phyloP scores from a whole-genome alignment of 2,797 vertebrate genomes.

The Hydrolagus colliei region DNA sequence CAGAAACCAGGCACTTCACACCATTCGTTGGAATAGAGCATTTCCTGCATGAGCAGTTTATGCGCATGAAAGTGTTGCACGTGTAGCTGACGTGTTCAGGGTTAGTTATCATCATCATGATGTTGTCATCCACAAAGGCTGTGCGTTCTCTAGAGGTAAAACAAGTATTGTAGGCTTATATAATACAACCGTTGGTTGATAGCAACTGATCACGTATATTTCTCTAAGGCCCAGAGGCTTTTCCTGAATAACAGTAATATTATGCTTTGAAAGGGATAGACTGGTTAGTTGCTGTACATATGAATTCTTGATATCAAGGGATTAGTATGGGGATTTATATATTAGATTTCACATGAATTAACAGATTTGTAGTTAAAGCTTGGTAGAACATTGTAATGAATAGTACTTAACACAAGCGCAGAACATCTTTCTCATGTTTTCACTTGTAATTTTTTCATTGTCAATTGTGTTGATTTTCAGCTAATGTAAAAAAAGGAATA shows the following conservation, averaged over 20 bases:
- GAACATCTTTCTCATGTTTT: conserved; percentile 23
- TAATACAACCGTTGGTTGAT: conserved; percentile 14
- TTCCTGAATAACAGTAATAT: conserved; percentile 12
- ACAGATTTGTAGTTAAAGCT: conserved; percentile 27
- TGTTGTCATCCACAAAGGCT: conserved; percentile 25
- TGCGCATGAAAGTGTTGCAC: conserved; percentile 29
- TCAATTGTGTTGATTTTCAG: conserved; percentile 27
- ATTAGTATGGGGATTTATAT: conserved; percentile 22
- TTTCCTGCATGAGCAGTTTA: conserved; percentile 30
- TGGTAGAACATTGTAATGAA: conserved; percentile 29
- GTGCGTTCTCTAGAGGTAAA: conserved; percentile 19
- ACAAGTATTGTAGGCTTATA: conserved; percentile 17
- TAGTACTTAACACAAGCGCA: conserved; percentile 28
- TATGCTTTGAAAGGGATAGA: conserved; percentile 11
- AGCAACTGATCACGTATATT: conserved; percentile 21
- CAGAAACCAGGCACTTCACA: background rate
- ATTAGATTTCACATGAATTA: conserved; percentile 29
- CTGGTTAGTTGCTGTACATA: conserved; percentile 25
- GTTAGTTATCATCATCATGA: conserved; percentile 16
- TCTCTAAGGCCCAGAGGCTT: background rate
- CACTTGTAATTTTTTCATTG: conserved; percentile 27
- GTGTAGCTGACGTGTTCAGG: conserved; percentile 25
- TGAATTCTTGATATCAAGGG: conserved; percentile 22
- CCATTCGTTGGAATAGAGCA: conserved; percentile 28
- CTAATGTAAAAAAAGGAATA: conserved; percentile 41